Percentiles rank a stretch among this genome's conserved stretches.
Evolutionary conservation across 2,888 invertebrate species (phyloP).

Genomic region (Panzeria rudis): DNA sequence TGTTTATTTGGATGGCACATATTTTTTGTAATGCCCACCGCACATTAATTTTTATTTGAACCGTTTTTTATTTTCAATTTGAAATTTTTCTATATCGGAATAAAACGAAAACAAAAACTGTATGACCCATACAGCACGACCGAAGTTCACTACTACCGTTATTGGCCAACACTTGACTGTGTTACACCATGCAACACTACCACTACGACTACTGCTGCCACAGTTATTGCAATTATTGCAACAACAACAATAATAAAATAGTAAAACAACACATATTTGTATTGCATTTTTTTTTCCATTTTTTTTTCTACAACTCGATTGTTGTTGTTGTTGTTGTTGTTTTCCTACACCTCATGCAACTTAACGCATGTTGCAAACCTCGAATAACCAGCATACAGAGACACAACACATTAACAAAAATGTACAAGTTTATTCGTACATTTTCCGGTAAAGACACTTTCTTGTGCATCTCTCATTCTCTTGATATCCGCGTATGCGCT

Average conservation of each 20-base stretch:
- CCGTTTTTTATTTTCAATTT: slow-evolving; percentile 48
- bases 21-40: slow-evolving; percentile 61
- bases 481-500: slow-evolving; percentile 74
- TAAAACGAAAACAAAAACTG: slow-evolving; percentile 66
- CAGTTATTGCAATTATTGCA: slow-evolving; percentile 38
- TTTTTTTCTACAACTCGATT: slow-evolving; percentile 17
- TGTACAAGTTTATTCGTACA: neutral
- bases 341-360: slow-evolving; percentile 50
- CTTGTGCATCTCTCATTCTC: slow-evolving; percentile 56
- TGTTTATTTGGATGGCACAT: slow-evolving; percentile 68
- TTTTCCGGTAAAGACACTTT: slow-evolving; percentile 60
- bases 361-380: slow-evolving; percentile 59
- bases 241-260: slow-evolving; percentile 21
- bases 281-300: slow-evolving; percentile 62
- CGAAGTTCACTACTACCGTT: slow-evolving; percentile 69
- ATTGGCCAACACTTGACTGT: slow-evolving; percentile 65
- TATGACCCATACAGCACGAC: slow-evolving; percentile 70
- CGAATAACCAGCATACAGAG: slow-evolving; percentile 18
- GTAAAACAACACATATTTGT: slow-evolving; percentile 12
- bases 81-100: slow-evolving; percentile 55
- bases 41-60: slow-evolving; percentile 56
- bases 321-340: slow-evolving; percentile 6
- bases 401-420: neutral
- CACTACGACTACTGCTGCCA: slow-evolving; percentile 43
- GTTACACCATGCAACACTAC: slow-evolving; percentile 59